Evolutionary conservation across 92 coral and sea anemone species (phyloP).

Genomic region (Porites cylindrica): DNA sequence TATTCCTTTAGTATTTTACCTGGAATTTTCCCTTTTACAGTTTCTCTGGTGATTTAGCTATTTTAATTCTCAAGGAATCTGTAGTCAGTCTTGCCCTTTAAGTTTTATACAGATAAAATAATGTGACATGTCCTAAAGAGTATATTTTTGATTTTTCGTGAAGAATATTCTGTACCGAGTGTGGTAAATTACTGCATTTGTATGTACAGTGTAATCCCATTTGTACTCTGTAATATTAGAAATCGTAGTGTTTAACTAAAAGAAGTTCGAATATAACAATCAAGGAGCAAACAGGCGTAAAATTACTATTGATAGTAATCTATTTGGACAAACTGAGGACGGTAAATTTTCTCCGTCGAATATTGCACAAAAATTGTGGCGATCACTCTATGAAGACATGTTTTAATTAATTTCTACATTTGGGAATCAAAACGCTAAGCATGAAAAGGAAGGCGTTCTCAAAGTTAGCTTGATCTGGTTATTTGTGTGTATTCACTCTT

Average conservation of each 20-base stretch:
- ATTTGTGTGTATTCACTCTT: conserved; percentile 24
- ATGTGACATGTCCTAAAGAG: neutral
- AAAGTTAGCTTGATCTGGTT: neutral
- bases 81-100: neutral
- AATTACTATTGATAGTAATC: neutral
- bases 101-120: neutral
- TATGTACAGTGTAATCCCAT: neutral
- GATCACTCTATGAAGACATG: neutral
- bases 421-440: too few relatives aligned
- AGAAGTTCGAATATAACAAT: too few relatives aligned
- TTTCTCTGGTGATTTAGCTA: neutral
- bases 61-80: neutral
- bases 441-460: too few relatives aligned
- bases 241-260: too few relatives aligned
- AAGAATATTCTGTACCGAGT: neutral
- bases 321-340: neutral
- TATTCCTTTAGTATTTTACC: neutral
- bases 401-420: too few relatives aligned
- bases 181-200: neutral
- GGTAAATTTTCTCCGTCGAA: neutral
- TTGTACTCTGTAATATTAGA: neutral
- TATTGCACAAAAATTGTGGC: neutral
- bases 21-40: neutral
- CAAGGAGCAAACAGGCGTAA: neutral
- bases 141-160: neutral